Base-by-base conservation (phyloP, 2,113 vertebrate species). In the Calcarius ornatus region DNA sequence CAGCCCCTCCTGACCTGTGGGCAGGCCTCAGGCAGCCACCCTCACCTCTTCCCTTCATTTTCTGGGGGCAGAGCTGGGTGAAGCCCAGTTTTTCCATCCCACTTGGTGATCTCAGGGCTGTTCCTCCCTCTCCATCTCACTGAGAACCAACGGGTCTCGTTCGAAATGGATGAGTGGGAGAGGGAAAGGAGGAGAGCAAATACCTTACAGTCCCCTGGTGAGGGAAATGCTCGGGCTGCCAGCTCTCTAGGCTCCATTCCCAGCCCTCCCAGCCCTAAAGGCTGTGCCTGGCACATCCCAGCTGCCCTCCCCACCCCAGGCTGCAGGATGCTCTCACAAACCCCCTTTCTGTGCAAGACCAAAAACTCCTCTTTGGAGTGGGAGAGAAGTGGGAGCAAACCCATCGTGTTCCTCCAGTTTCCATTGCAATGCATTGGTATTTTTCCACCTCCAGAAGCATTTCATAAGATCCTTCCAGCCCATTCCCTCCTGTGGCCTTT, bases 141-240 rank as follows among this genome's bases (percentile, higher is more conserved):
- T 2, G 4, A 6, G 60, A 92, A 78, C 73, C 81, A 38, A 21
- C 2, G 43, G 92, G 37, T 93, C 61, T 85, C 61, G 2, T 17
- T 76, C 2, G 28, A 93, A 85, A 80, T 61, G 78, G 85, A 61
- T 35, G 92, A 90, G 71, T 90, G 90, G 85, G 94, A 94, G 87
- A 94, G 43, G 69, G 92, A 91, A 88, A 56, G 78, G 85, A 96
- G 72, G 69, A 82, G 88, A 80, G 61, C 28, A 90, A 82, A 92
- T 82, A 82, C 45, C 70, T 95, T 48, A 72, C 65, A 69, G 90
- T 76, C 48, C 85, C 78, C 70, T 87, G 53, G 66, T 65, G 81
- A 80, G 88, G 57, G 88, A 82, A 85, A 17, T 42, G 33, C 48
- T 94, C 0, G 0, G 37, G n/a, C 79, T 95, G 78, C 81, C 92